These are phyloP conservation scores for Synergus itoensis DNA, from an alignment of 2,888 invertebrate species.

Conservation along the genomic window DNA sequence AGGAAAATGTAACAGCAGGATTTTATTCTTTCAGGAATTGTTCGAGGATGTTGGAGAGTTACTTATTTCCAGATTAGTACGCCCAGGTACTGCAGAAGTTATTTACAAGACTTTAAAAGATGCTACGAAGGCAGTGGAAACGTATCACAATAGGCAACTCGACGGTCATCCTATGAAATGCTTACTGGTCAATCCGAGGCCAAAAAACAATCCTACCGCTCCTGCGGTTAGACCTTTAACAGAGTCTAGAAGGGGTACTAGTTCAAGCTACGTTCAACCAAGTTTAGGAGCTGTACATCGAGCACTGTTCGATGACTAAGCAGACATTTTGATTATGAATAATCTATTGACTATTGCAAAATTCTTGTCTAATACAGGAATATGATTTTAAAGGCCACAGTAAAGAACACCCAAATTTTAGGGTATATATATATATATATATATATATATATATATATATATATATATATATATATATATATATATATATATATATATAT, in stretches of 20 bases:
- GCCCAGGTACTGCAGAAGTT: conserved; percentile 94
- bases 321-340: background rate
- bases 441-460: background rate
- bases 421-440: conserved; percentile 5
- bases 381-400: background rate
- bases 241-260: conserved; percentile 72
- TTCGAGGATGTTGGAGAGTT: conserved; percentile 96
- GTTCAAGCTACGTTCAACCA: conserved; percentile 73
- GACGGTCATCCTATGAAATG: conserved; percentile 97
- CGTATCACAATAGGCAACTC: conserved; percentile 94
- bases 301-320: conserved; percentile 73
- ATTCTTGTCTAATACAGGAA: background rate
- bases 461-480: conserved; percentile 9
- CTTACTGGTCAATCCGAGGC: conserved; percentile 88
- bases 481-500: conserved; percentile 1
- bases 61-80: conserved; percentile 89
- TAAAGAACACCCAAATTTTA: background rate
- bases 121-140: conserved; percentile 93
- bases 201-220: conserved; percentile 81
- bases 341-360: background rate
- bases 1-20: background rate
- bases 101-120: conserved; percentile 92
- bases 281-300: conserved; percentile 75
- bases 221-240: conserved; percentile 76
- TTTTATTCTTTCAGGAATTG: conserved; percentile 83